Evolutionary conservation across 2,888 invertebrate species (phyloP).

Genomic region (Chouioia cunea): DNA sequence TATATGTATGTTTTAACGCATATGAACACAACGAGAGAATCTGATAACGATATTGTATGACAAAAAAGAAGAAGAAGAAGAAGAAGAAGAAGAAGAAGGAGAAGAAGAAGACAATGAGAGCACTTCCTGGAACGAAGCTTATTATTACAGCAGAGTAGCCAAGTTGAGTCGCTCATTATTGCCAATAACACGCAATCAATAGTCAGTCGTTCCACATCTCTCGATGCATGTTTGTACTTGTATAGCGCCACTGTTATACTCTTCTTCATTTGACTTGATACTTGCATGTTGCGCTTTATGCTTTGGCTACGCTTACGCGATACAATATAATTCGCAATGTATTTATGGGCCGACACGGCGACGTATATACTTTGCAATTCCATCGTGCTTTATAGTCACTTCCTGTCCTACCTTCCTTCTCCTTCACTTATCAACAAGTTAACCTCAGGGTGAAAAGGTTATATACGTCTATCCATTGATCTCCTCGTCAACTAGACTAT

Average conservation of each 20-base stretch:
- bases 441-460: slow-evolving; percentile 42
- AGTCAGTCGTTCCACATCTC: slow-evolving; percentile 20
- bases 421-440: no score
- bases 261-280: no score
- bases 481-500: slow-evolving; percentile 11
- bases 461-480: slow-evolving; percentile 25
- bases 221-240: no score
- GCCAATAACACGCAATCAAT: slow-evolving; percentile 43
- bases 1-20: no score
- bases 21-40: no score
- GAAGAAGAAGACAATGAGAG: background rate
- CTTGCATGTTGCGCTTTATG: no score
- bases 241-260: no score
- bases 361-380: slow-evolving; percentile 44
- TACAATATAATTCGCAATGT: background rate
- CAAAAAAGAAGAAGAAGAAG: no score
- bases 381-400: slow-evolving; percentile 27
- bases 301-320: no score
- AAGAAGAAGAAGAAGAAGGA: no score
- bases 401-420: slow-evolving; percentile 18
- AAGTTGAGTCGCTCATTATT: slow-evolving; percentile 50
- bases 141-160: slow-evolving; percentile 46
- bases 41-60: no score
- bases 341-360: slow-evolving; percentile 21
- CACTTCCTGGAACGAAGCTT: slow-evolving; percentile 52